These are phyloP conservation scores for Xerus inauris DNA, from an alignment of 2,113 vertebrate genomes.

Conservation along the genomic window DNA sequence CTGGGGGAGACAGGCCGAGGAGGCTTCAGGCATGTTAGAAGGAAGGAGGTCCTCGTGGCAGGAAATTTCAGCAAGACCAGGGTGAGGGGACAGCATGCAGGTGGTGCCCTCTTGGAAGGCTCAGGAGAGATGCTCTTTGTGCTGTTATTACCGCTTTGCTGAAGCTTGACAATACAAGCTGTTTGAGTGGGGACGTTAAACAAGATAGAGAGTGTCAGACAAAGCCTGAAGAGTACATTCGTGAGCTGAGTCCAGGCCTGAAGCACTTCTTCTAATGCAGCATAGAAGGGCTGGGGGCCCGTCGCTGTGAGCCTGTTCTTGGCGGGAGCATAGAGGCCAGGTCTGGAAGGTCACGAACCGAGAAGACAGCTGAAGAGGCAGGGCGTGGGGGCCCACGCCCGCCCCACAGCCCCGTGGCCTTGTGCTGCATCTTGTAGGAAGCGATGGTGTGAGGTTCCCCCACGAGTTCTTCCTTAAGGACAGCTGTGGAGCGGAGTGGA, in stretches of 20 bases:
- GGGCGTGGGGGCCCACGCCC: no score
- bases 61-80: fast-evolving
- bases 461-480: not conserved
- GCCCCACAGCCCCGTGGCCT: no score
- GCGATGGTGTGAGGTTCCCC: not conserved
- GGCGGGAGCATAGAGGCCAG: not conserved
- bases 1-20: not conserved
- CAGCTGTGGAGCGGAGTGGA: not conserved
- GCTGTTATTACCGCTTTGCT: not conserved
- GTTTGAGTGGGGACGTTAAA: not conserved
- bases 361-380: not conserved
- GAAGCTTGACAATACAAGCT: not conserved
- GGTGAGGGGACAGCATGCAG: fast-evolving
- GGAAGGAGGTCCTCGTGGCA: not conserved
- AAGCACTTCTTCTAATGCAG: not conserved
- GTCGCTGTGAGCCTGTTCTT: not conserved
- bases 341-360: not conserved
- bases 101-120: not conserved
- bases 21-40: not conserved
- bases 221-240: not conserved
- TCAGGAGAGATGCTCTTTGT: no score
- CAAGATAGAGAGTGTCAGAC: not conserved
- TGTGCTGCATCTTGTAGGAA: not conserved
- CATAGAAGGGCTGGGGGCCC: no score
- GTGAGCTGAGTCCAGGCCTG: not conserved